phyloP scores from a whole-genome alignment of 1,140 invertebrate genomes.

The Atopsyche davidsoni region DNA sequence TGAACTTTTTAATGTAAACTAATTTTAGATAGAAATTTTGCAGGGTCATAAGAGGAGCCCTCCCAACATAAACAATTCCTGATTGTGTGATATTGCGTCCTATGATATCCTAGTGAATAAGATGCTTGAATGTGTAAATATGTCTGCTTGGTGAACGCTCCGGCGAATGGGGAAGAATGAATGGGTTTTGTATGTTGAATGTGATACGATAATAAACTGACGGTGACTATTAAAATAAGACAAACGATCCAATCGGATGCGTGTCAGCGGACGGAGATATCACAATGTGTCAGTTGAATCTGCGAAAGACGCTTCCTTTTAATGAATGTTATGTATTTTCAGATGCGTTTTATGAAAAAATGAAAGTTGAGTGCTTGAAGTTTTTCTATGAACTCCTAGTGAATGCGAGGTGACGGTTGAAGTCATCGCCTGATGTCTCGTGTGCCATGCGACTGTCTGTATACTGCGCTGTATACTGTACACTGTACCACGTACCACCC shows the following conservation, averaged over 20 bases:
- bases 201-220: conserved; percentile 28
- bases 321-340: conserved; percentile 31
- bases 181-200: conserved; percentile 18
- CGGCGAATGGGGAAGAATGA: conserved; percentile 23
- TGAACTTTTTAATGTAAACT: conserved; percentile 26
- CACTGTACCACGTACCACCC: conserved; percentile 28
- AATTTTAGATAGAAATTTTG: conserved; percentile 31
- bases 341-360: conserved; percentile 26
- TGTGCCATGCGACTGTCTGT: conserved; percentile 28
- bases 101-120: conserved; percentile 31
- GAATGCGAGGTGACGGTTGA: conserved; percentile 14
- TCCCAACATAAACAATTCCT: conserved; percentile 31
- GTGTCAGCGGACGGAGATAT: conserved; percentile 1
- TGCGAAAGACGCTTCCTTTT: conserved; percentile 19
- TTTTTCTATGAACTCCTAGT: conserved; percentile 22
- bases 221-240: conserved; percentile 32
- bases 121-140: conserved; percentile 29
- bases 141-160: conserved; percentile 18
- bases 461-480: conserved; percentile 15
- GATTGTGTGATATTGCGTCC: conserved; percentile 33
- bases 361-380: conserved; percentile 22
- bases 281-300: conserved; percentile 15
- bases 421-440: conserved; percentile 25
- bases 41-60: conserved; percentile 31
- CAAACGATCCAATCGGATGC: conserved; percentile 11